A percentile compares a stretch with the other conserved stretches of the same genome.
Evolutionary conservation across 1,140 invertebrate species (phyloP).

Genomic region (Orchestia grillus): DNA sequence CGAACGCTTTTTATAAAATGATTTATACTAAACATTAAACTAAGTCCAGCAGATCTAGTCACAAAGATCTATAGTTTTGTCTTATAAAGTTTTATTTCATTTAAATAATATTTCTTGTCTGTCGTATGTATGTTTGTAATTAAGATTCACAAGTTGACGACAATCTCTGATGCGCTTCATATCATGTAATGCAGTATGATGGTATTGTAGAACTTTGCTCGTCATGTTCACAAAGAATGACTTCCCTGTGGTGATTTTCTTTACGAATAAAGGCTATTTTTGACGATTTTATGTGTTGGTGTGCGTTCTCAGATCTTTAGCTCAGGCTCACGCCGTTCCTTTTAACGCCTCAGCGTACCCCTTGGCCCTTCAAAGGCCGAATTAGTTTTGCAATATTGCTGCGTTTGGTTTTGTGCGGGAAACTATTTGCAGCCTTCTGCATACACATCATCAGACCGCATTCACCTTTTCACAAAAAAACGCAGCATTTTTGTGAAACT

Average conservation of each 20-base stretch:
- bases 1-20: background rate
- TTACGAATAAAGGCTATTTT: slow-evolving; percentile 9
- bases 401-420: too few species aligned
- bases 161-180: background rate
- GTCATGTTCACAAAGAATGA: background rate
- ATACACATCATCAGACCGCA: too few species aligned
- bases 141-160: background rate
- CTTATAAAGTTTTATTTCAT: background rate
- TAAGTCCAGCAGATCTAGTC: background rate
- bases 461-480: too few species aligned
- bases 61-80: background rate
- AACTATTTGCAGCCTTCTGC: too few species aligned
- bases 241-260: background rate
- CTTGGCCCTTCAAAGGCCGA: too few species aligned
- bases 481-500: too few species aligned
- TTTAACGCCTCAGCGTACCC: too few species aligned
- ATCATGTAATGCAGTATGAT: background rate
- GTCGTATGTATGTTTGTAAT: background rate
- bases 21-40: background rate
- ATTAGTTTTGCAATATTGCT: too few species aligned
- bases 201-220: background rate
- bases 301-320: background rate
- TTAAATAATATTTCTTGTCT: background rate
- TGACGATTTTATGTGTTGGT: background rate
- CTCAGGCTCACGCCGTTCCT: too few species aligned